A percentile compares a stretch with the other conserved stretches of the same genome.
Conservation (phyloP, 2,113 vertebrate species). For the Lichenostomus cassidix region DNA sequence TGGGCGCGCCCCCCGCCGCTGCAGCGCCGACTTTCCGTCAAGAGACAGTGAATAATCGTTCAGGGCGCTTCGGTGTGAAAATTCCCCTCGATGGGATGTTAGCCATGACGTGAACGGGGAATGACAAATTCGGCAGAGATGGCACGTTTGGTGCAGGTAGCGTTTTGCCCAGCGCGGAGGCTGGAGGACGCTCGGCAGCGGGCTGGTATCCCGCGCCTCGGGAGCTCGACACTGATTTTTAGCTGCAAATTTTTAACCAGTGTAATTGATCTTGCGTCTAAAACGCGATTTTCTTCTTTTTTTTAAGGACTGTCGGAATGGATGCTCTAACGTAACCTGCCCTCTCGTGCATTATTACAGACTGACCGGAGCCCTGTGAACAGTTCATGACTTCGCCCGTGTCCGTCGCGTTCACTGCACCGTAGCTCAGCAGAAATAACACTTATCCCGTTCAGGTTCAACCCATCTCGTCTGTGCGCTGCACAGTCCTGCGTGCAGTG, state of each 20-base stretch:
- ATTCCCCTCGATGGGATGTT: neutral
- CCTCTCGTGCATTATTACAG: neutral
- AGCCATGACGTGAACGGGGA: fast-evolving
- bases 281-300: neutral
- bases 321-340: neutral
- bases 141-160: neutral
- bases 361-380: neutral
- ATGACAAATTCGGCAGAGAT: fast-evolving
- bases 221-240: fast-evolving
- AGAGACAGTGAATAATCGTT: too few relatives aligned
- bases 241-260: neutral
- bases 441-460: neutral
- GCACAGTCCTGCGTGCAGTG: fast-evolving
- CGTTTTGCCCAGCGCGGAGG: neutral
- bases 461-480: neutral
- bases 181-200: fast-evolving
- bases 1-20: fast-evolving
- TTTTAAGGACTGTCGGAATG: neutral
- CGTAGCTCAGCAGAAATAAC: neutral
- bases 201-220: neutral
- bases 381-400: neutral
- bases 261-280: neutral
- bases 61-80: neutral
- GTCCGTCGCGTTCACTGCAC: neutral
- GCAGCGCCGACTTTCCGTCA: too few relatives aligned